A percentile compares a stretch with the other conserved stretches of the same genome.
These are phyloP conservation scores for Odontamblyopus rebecca DNA, from an alignment of 2,797 vertebrate species.

Conservation along the genomic window DNA sequence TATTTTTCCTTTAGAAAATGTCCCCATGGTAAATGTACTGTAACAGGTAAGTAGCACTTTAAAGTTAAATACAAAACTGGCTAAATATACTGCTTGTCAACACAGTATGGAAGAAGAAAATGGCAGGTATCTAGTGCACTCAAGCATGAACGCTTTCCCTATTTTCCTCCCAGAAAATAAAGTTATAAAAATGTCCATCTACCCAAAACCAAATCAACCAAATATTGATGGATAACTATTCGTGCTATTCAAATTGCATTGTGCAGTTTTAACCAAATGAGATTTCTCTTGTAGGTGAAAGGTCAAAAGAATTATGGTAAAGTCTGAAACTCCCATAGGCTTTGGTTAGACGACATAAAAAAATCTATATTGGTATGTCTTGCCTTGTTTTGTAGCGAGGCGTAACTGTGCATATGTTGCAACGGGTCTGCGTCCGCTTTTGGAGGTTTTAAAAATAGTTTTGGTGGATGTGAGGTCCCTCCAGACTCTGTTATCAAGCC, in stretches of 20 bases:
- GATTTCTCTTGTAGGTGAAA: background rate
- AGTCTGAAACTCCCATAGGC: slow-evolving; percentile 9
- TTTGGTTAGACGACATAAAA: slow-evolving; percentile 15
- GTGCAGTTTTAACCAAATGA: background rate
- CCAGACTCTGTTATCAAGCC: slow-evolving; percentile 78
- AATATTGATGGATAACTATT: background rate
- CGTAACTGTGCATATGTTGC: slow-evolving; percentile 50
- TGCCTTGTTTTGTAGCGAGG: slow-evolving; percentile 51
- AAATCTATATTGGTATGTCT: slow-evolving; percentile 40
- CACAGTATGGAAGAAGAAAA: background rate
- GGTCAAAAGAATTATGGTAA: background rate
- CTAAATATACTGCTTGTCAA: background rate
- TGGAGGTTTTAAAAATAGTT: slow-evolving; percentile 76
- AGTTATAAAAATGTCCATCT: background rate
- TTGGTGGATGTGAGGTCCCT: slow-evolving; percentile 75
- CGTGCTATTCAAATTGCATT: background rate
- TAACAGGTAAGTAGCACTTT: slow-evolving; percentile 8
- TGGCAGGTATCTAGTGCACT: background rate
- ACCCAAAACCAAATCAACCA: background rate
- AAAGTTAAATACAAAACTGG: background rate
- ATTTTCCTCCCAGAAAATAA: background rate
- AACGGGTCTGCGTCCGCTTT: slow-evolving; percentile 63
- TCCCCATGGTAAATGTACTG: background rate
- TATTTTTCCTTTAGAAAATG: background rate
- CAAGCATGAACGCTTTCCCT: background rate